These are phyloP conservation scores for Exephanes ischioxanthus DNA, from an alignment of 2,888 invertebrate species.

Conservation along the genomic window DNA sequence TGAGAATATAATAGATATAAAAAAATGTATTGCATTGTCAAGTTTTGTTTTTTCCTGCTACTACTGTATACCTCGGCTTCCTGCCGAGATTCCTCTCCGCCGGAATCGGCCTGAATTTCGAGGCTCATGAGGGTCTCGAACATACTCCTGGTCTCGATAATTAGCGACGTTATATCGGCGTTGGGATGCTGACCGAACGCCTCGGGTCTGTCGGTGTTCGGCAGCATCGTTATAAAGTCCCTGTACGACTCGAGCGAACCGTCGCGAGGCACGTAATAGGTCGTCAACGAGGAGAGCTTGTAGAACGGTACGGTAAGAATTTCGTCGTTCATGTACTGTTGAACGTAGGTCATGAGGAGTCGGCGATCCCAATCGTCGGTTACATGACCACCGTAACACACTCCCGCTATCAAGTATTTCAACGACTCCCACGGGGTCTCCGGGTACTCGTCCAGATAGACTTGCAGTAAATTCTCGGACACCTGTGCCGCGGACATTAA, in stretches of 20 bases:
- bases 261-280: conserved; percentile 94
- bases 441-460: conserved; percentile 93
- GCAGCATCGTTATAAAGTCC: conserved; percentile 92
- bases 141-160: conserved; percentile 91
- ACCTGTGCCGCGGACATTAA: conserved; percentile 85
- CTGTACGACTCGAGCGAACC: conserved; percentile 93
- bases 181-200: conserved; percentile 96
- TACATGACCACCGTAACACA: conserved; percentile 95
- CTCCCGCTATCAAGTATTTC: conserved; percentile 94
- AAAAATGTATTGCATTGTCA: neutral
- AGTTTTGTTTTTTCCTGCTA: no score
- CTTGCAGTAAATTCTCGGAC: conserved; percentile 93
- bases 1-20: neutral
- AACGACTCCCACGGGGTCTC: conserved; percentile 96
- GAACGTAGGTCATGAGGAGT: conserved; percentile 93
- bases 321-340: conserved; percentile 92
- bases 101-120: conserved; percentile 89
- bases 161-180: conserved; percentile 94
- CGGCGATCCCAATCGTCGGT: conserved; percentile 91
- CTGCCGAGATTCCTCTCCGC: conserved; percentile 87
- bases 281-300: conserved; percentile 90
- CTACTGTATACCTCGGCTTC: conserved; percentile 88
- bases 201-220: conserved; percentile 93
- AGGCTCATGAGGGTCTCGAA: conserved; percentile 93
- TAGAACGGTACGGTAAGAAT: conserved; percentile 88